Conservation (phyloP, 2,113 vertebrate genomes). For the Eudyptes chrysolophus region DNA sequence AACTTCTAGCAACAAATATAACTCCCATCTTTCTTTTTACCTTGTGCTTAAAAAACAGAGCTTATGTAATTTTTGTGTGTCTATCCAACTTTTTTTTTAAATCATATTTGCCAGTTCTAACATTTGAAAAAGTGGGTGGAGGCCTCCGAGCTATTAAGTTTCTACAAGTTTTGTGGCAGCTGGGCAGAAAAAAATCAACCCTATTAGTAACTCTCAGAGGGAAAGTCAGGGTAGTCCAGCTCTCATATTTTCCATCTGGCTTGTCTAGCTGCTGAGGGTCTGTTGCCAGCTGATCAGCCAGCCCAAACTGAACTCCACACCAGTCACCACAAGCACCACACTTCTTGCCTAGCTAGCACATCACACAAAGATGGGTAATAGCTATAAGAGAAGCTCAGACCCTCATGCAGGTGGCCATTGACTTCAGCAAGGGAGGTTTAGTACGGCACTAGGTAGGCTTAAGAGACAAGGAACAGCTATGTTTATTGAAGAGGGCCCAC, state of each 20-base stretch:
- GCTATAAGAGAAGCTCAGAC: neutral
- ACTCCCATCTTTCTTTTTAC: neutral
- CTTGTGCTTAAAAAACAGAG: neutral
- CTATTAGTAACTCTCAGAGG: neutral
- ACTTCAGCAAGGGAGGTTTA: neutral
- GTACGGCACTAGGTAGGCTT: neutral
- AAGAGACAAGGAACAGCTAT: neutral
- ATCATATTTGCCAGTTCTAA: neutral
- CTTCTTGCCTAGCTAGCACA: neutral
- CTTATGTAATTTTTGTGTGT: rapidly evolving
- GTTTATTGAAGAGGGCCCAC: neutral
- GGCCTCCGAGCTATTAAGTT: neutral
- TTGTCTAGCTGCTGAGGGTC: neutral
- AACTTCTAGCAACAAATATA: neutral
- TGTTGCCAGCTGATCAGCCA: neutral
- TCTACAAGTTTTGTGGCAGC: neutral
- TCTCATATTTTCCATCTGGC: neutral
- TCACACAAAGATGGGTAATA: neutral
- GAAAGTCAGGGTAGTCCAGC: neutral
- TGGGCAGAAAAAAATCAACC: neutral
- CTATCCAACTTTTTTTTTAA: neutral
- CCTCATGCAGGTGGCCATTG: neutral
- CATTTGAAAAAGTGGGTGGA: neutral
- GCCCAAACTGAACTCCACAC: neutral
- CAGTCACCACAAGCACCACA: too few relatives aligned